Conservation (phyloP, 1,140 invertebrate genomes). For the Neodiprion pinetum region DNA sequence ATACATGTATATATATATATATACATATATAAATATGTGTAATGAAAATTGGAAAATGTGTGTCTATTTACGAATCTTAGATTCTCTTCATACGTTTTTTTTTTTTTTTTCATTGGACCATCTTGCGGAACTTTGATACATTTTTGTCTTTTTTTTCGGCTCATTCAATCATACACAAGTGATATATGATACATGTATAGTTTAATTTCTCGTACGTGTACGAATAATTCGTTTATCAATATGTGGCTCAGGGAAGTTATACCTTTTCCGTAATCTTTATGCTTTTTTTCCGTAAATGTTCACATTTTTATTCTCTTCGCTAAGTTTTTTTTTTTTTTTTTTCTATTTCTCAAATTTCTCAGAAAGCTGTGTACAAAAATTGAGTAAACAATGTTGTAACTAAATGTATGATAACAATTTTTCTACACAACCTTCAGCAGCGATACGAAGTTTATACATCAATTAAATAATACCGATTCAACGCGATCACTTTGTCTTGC, state of each 20-base stretch:
- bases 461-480: no score
- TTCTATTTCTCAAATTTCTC: no score
- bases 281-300: neutral
- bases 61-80: conserved; percentile 32
- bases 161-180: neutral
- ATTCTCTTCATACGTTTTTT: neutral
- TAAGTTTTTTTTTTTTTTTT: no score
- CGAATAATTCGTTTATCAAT: no score
- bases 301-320: neutral
- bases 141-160: neutral
- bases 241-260: no score
- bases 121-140: neutral
- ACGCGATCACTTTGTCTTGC: no score
- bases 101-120: neutral
- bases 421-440: no score
- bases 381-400: no score
- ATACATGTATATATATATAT: neutral
- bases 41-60: conserved; percentile 21
- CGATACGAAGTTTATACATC: no score
- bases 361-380: no score
- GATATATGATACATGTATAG: neutral
- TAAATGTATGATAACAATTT: no score
- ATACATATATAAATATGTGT: conserved; percentile 29
- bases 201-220: no score
- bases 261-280: neutral